Evolutionary conservation across 2,888 invertebrate species (phyloP).

Genomic region (Spilosoma lubricipeda): DNA sequence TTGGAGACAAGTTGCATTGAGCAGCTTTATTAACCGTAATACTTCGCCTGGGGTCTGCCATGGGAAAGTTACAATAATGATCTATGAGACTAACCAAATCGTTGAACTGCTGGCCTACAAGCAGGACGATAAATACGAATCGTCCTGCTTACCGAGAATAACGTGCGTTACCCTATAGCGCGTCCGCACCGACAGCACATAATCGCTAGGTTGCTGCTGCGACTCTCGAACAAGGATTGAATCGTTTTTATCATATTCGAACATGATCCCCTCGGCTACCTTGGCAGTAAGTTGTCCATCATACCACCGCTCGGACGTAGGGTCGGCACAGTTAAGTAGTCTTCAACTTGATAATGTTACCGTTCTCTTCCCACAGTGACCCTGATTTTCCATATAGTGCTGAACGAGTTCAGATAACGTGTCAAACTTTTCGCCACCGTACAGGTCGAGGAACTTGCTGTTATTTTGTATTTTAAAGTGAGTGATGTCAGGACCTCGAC

Average conservation of each 20-base stretch:
- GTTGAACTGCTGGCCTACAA: constrained; percentile 97
- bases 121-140: constrained; percentile 98
- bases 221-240: constrained; percentile 99
- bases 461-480: constrained; percentile 99
- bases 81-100: constrained; percentile 97
- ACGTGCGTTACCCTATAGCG: constrained; percentile 99
- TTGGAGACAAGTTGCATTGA: constrained; percentile 97
- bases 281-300: constrained; percentile 97
- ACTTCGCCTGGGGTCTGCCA: constrained; percentile 99
- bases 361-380: no score
- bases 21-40: constrained; percentile 96
- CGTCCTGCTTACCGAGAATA: constrained; percentile 97
- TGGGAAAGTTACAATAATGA: constrained; percentile 98
- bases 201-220: constrained; percentile 98
- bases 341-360: no score
- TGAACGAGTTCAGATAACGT: no score
- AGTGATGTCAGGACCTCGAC: constrained; percentile 97
- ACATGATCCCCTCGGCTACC: constrained; percentile 95
- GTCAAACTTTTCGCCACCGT: constrained; percentile 87
- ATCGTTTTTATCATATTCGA: constrained; percentile 98
- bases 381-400: no score
- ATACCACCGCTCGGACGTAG: constrained; percentile 99
- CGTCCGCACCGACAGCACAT: constrained; percentile 97
- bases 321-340: constrained; percentile 98
- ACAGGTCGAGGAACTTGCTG: constrained; percentile 93